phyloP scores from a whole-genome alignment of 2,797 vertebrate species.

The Sternotherus odoratus region DNA sequence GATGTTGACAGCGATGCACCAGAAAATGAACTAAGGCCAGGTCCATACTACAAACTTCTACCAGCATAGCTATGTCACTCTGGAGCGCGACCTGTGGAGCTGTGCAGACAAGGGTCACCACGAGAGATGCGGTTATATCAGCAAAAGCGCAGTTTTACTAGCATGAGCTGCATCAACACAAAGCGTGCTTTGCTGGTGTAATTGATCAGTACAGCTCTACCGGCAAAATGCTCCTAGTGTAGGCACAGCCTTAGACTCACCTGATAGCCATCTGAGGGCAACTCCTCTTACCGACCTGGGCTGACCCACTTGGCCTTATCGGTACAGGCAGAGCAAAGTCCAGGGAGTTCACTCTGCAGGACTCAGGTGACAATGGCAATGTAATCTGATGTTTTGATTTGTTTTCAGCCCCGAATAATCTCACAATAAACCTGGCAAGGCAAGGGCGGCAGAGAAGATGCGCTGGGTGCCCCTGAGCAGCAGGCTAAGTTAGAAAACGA shows the following conservation, averaged over 20 bases:
- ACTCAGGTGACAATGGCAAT: neutral
- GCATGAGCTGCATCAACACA: neutral
- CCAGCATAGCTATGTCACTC: neutral
- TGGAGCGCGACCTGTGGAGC: neutral
- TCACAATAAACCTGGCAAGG: rapidly evolving
- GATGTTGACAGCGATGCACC: neutral
- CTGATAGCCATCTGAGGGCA: neutral
- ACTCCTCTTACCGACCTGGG: rapidly evolving
- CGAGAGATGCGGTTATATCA: neutral
- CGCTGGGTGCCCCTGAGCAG: rapidly evolving
- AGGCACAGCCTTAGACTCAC: neutral
- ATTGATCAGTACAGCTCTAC: neutral
- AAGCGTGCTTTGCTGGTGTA: neutral
- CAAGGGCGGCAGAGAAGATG: neutral
- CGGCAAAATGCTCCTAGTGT: neutral
- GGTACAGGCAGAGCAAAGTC: neutral
- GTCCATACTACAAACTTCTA: neutral
- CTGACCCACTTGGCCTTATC: rapidly evolving
- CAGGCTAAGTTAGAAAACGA: neutral
- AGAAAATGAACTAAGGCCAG: neutral
- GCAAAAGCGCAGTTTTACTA: neutral
- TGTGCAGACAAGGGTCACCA: neutral
- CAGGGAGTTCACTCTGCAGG: rapidly evolving
- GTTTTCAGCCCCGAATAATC: neutral
- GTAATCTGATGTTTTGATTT: neutral